These are phyloP conservation scores for Ridgeia piscesae DNA, from an alignment of 1,140 invertebrate species.

Conservation along the genomic window DNA sequence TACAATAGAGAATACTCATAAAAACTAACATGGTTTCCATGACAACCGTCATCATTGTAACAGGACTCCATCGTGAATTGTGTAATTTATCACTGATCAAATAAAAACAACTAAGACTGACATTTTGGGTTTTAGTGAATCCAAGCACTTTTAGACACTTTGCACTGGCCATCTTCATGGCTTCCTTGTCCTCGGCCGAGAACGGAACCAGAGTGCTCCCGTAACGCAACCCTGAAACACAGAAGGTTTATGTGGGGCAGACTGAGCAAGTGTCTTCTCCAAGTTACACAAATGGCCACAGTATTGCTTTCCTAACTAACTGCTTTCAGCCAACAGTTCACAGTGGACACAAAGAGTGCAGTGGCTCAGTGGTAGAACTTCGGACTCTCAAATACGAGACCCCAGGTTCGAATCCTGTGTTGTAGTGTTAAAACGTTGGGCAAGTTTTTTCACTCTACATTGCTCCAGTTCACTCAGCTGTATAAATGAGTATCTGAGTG, in stretches of 20 bases:
- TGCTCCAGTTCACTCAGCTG: too few relatives aligned
- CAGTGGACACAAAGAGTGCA: too few relatives aligned
- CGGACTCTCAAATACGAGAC: too few relatives aligned
- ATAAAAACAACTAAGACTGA: slow-evolving; percentile 34
- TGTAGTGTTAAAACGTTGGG: too few relatives aligned
- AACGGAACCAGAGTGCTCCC: slow-evolving; percentile 62
- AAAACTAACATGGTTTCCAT: background rate
- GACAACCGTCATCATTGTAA: background rate
- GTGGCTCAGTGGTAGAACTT: too few relatives aligned
- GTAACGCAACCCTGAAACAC: slow-evolving; percentile 58
- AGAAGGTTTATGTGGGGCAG: slow-evolving; percentile 2
- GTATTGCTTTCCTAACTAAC: too few relatives aligned
- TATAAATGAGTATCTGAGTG: too few relatives aligned
- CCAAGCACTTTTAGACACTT: slow-evolving; percentile 61
- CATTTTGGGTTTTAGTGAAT: slow-evolving; percentile 59
- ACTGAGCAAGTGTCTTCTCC: too few relatives aligned
- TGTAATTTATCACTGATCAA: background rate
- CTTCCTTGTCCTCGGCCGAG: slow-evolving; percentile 56
- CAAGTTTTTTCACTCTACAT: too few relatives aligned
- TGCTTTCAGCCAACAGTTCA: too few relatives aligned
- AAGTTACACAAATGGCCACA: too few relatives aligned
- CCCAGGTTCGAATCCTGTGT: too few relatives aligned
- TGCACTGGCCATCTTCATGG: slow-evolving; percentile 59
- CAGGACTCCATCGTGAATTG: background rate
- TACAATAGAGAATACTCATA: background rate